Base-by-base conservation (phyloP, 2,888 invertebrate species). In the Agrochola lychnidis region DNA sequence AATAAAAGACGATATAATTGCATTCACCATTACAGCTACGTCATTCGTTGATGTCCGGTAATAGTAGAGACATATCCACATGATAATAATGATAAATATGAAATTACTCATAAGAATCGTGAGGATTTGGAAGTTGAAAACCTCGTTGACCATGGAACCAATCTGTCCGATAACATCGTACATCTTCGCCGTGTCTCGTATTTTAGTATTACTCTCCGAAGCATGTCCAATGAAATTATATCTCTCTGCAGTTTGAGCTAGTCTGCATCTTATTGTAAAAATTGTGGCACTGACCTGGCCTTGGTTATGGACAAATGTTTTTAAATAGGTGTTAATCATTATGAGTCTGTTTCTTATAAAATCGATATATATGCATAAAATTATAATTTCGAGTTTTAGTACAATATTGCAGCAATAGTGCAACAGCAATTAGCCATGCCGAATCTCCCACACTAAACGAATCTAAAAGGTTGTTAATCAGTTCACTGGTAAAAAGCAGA, bases 41-140 rank as follows among this genome's bases (percentile, higher is more conserved):
- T 83, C 78, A 56, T 86, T 81, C 36, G 88, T 88, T 36, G 88
- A 79, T 1, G 76, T 88, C 36, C 86, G 86, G 68, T 91, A 93
- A 51, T 89, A 91, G 79, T 90, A 92, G 1, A 94, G 81, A 5
- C 92, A 90, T 0, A 90, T 89, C 92, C 93, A 94, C 78, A 94
- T 92, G 4, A 92, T 91, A 9, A 93, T 89, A 12, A 95, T 89
- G 14, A 93, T 92, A 67, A 89, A 93, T 0, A 87, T 81, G 67
- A 95, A 95, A 5, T 93, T n/a, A n/a, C n/a, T n/a, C n/a, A n/a
- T n/a, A n/a, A n/a, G n/a, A n/a, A n/a, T n/a, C n/a, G n/a, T n/a
- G n/a, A n/a, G n/a, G n/a, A n/a, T n/a, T n/a, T n/a, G n/a, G n/a
- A n/a, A n/a, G n/a, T n/a, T n/a, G n/a, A n/a, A n/a, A n/a, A n/a